Conservation (phyloP, 2,797 vertebrate species). For the Leuciscus waleckii region DNA sequence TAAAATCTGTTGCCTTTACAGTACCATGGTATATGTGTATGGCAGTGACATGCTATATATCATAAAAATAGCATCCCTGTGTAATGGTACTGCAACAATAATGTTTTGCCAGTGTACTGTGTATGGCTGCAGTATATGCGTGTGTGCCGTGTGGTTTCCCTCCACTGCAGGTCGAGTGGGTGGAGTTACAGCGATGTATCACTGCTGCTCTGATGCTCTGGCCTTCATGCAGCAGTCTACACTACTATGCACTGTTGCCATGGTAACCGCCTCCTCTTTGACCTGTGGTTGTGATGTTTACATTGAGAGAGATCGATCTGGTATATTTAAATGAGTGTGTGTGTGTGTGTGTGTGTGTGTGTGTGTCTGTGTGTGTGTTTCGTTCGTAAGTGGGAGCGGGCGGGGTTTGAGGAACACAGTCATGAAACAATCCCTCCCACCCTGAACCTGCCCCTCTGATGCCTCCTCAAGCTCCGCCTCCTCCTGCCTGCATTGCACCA, state of each 20-base stretch:
- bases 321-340: neutral
- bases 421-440: constrained; percentile 35
- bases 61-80: neutral
- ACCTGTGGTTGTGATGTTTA: constrained; percentile 9
- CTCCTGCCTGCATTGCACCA: constrained; percentile 62
- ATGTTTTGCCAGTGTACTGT: neutral
- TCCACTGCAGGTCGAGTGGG: constrained; percentile 29
- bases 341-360: neutral
- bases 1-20: neutral
- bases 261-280: constrained; percentile 21
- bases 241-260: neutral
- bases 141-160: neutral
- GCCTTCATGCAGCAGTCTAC: neutral
- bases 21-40: neutral
- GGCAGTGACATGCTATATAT: neutral
- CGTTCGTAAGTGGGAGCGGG: neutral
- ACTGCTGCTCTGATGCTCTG: constrained; percentile 11
- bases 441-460: constrained; percentile 1
- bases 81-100: neutral
- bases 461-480: constrained; percentile 20
- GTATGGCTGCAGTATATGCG: neutral
- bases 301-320: neutral
- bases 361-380: neutral
- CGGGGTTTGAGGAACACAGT: constrained; percentile 11
- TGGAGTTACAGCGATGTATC: constrained; percentile 14